Conservation (phyloP, 2,888 invertebrate species). For the Molanna angustata region DNA sequence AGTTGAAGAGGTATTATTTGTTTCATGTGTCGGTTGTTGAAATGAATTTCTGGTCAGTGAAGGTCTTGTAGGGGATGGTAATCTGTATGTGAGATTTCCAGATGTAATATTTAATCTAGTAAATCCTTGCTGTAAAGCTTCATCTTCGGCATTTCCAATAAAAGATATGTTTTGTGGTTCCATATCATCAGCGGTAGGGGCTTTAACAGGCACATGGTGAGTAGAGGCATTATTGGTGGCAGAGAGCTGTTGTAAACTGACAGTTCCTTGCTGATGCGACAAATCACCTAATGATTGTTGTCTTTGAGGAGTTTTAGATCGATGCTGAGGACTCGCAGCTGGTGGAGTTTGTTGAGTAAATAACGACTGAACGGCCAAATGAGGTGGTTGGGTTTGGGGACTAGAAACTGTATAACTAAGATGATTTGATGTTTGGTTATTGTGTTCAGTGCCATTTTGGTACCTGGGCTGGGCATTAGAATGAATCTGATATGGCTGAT, state of each 20-base stretch:
- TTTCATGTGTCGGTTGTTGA: slow-evolving; percentile 51
- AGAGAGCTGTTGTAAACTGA: slow-evolving; percentile 53
- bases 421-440: slow-evolving; percentile 55
- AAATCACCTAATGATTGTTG: slow-evolving; percentile 52
- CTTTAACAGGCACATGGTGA: slow-evolving; percentile 51
- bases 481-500: slow-evolving; percentile 35
- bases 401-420: slow-evolving; percentile 58
- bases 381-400: slow-evolving; percentile 49
- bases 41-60: slow-evolving; percentile 68
- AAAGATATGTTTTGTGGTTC: slow-evolving; percentile 92
- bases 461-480: slow-evolving; percentile 47
- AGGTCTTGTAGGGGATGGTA: slow-evolving; percentile 84
- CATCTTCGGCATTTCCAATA: slow-evolving; percentile 69
- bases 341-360: slow-evolving; percentile 54
- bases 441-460: slow-evolving; percentile 65
- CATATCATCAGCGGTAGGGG: slow-evolving; percentile 80
- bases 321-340: slow-evolving; percentile 65
- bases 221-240: slow-evolving; percentile 24
- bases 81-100: slow-evolving; percentile 83
- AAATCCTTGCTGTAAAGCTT: slow-evolving; percentile 62
- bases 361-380: slow-evolving; percentile 44
- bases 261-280: slow-evolving; percentile 41
- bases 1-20: slow-evolving; percentile 39
- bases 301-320: slow-evolving; percentile 55
- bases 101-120: slow-evolving; percentile 81